Percentiles rank a stretch among this genome's conserved stretches.
These are phyloP conservation scores for Parapristionchus giblindavisi DNA, from an alignment of 2,888 invertebrate species.

Conservation along the genomic window DNA sequence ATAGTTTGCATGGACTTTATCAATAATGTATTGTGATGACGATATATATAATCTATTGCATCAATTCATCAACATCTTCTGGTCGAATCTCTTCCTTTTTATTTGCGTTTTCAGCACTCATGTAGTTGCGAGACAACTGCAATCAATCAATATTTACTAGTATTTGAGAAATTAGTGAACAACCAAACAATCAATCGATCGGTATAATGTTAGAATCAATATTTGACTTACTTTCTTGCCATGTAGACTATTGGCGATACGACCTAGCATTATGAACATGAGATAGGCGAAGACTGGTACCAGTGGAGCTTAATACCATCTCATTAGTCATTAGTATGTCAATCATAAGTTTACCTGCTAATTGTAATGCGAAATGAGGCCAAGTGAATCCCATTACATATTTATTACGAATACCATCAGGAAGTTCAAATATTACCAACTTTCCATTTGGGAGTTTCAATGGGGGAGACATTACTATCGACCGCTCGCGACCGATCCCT, in stretches of 20 bases:
- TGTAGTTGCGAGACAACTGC: conserved; percentile 31
- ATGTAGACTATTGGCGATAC: conserved; percentile 4
- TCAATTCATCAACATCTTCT: conserved; percentile 13
- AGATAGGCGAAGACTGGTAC: neutral
- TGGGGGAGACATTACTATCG: too few species aligned
- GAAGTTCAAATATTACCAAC: too few species aligned
- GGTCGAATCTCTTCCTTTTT: neutral
- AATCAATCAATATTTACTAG: neutral
- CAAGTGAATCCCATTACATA: too few species aligned
- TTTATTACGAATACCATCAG: too few species aligned
- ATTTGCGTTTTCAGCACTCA: conserved; percentile 1
- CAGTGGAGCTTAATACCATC: neutral
- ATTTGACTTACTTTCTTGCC: conserved; percentile 18
- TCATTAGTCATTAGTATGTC: too few species aligned
- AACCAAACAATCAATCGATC: neutral
- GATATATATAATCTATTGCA: neutral
- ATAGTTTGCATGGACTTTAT: neutral
- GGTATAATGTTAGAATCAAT: neutral
- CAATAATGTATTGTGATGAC: neutral
- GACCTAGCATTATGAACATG: conserved; percentile 17
- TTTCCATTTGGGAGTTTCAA: too few species aligned
- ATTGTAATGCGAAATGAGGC: too few species aligned
- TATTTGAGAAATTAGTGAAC: neutral
- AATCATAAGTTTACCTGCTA: too few species aligned
- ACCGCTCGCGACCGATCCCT: too few species aligned